phyloP scores from a whole-genome alignment of 2,113 vertebrate species.

The Sceloporus tristichus region DNA sequence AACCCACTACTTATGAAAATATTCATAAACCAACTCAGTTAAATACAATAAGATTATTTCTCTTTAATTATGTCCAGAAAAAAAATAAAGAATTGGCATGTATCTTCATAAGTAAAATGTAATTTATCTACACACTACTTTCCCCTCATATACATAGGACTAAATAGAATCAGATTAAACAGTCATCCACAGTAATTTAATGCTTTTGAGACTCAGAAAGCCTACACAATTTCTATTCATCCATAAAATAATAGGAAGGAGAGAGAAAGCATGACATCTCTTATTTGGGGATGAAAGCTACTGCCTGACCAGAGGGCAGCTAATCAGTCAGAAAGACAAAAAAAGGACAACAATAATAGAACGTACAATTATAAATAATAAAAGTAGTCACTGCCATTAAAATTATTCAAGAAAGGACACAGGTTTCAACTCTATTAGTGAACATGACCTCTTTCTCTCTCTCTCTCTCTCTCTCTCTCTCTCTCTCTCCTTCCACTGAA shows the following conservation, averaged over 20 bases:
- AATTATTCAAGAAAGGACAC: too few relatives aligned
- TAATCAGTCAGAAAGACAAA: neutral
- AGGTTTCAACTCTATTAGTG: too few relatives aligned
- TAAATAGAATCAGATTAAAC: neutral
- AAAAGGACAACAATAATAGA: too few relatives aligned
- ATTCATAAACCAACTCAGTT: neutral
- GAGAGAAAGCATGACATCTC: neutral
- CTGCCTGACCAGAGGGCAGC: neutral
- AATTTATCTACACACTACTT: neutral
- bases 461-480: too few relatives aligned
- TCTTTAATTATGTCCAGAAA: neutral
- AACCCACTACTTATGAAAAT: neutral
- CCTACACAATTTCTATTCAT: neutral
- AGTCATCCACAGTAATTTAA: neutral
- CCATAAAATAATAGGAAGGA: neutral
- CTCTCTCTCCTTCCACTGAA: too few relatives aligned
- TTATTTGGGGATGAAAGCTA: neutral
- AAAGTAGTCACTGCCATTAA: too few relatives aligned
- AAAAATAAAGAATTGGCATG: neutral
- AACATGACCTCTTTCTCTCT: too few relatives aligned
- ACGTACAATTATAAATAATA: too few relatives aligned
- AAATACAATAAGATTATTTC: neutral
- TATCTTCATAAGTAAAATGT: neutral
- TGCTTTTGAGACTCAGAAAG: neutral
- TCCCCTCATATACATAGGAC: neutral